phyloP scores from a whole-genome alignment of 2,113 vertebrate genomes.

The Puffinus mauretanicus region DNA sequence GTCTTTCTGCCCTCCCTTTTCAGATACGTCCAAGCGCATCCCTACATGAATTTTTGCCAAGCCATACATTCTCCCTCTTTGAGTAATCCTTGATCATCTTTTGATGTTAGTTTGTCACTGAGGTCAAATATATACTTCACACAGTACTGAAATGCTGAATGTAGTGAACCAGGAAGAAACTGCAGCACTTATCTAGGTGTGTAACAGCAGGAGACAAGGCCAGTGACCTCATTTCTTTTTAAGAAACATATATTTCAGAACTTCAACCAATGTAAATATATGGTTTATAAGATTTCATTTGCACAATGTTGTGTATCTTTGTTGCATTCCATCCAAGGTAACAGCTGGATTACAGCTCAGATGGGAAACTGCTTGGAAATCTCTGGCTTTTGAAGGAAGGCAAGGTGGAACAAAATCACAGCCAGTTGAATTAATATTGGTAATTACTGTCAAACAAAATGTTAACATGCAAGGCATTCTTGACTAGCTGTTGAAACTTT shows the following conservation, averaged over 20 bases:
- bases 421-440: slow-evolving; percentile 38
- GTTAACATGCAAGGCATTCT: slow-evolving; percentile 16
- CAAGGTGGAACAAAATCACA: slow-evolving; percentile 43
- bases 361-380: slow-evolving; percentile 40
- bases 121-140: neutral
- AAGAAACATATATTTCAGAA: neutral
- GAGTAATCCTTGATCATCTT: neutral
- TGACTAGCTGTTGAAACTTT: neutral
- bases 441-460: slow-evolving; percentile 30
- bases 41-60: neutral
- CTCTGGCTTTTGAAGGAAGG: slow-evolving; percentile 19
- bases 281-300: slow-evolving; percentile 35
- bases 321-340: slow-evolving; percentile 20
- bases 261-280: neutral
- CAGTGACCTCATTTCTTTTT: neutral
- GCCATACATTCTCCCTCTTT: neutral
- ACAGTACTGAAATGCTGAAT: neutral
- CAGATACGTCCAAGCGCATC: neutral
- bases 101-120: neutral
- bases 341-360: slow-evolving; percentile 3
- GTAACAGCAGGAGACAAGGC: neutral
- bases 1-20: neutral
- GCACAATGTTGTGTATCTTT: neutral
- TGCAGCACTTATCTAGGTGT: neutral
- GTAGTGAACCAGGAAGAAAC: neutral